phyloP scores from a whole-genome alignment of 35 echinoderm and acorn worm genomes.

The Stichopus chloronotus region DNA sequence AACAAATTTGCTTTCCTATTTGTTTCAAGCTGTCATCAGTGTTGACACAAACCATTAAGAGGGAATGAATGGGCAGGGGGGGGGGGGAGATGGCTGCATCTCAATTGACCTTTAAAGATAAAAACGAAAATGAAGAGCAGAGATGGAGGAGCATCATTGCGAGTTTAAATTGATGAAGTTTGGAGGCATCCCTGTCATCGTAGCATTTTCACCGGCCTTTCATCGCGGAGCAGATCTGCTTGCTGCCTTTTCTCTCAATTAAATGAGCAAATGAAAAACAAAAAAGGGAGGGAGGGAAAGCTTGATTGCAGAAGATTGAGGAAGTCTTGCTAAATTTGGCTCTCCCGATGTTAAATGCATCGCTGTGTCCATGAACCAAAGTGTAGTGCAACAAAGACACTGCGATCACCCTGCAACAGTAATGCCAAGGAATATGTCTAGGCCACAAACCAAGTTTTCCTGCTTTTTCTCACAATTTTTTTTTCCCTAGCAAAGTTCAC shows the following conservation, averaged over 20 bases:
- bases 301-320: neutral
- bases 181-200: neutral
- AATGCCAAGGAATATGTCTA: too few species aligned
- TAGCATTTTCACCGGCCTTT: neutral
- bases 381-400: too few species aligned
- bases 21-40: constrained; percentile 12
- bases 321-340: neutral
- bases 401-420: too few species aligned
- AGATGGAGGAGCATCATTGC: neutral
- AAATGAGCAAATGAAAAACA: neutral
- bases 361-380: too few species aligned
- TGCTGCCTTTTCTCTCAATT: neutral
- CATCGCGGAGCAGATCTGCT: neutral
- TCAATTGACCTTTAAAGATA: neutral
- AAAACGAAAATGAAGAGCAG: neutral
- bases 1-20: constrained; percentile 17
- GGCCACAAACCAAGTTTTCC: too few species aligned
- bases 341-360: too few species aligned
- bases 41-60: constrained; percentile 52
- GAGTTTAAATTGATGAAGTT: neutral
- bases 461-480: too few species aligned
- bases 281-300: neutral
- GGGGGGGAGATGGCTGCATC: neutral
- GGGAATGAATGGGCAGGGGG: neutral
- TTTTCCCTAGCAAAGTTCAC: too few species aligned